Base-by-base conservation (phyloP, 1,140 invertebrate species). In the Luehdorfia chinensis region DNA sequence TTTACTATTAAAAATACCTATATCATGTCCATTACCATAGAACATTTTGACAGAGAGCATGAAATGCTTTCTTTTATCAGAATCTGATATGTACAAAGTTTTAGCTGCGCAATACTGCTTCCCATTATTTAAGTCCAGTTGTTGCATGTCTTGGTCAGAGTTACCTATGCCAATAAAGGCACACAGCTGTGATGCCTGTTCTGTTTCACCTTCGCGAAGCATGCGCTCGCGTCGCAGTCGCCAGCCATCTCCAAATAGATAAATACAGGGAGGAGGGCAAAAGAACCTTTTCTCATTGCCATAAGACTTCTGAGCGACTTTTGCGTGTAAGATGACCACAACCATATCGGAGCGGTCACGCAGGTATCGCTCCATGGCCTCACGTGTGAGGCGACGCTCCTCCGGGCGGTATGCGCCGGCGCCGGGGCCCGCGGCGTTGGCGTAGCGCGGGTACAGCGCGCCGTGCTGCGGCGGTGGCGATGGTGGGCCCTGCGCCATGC, bases 201-300 rank as follows among this genome's bases (percentile, higher is more conserved):
- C 96, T 0, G 92, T 92, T 75, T 97, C 95, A 8, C 96, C 96
- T 57, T 95, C 94, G 0, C 94, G 89, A 46, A 96, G 80, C 92
- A 98, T 94, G 67, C 96, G 93, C 66, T 98, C 96, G 53, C 96
- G 93, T 31, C 98, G 93, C 80, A 95, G 90, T 59, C 96, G 90
- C 98, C 98, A 99, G 1, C 98, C 98, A 64, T 97, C 97, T 2
- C 98, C 98, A 76, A 96, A 96, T 23, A 99, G 87, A 87, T 99
- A 99, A 62, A 99, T 98, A 84, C 98, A 99, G 0, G 98, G 98
- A 0, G 98, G 98, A 0, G 98, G 98, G 76, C 98, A 99, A 87
- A 99, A 99, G 87, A 99, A 99, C 50, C 98, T 90, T 87, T 99
- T 99, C 77, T 99, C 98, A 86, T 99, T 99, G 34, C 98, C 98